phyloP scores from a whole-genome alignment of 2,113 vertebrate species.

The Laticauda colubrina region DNA sequence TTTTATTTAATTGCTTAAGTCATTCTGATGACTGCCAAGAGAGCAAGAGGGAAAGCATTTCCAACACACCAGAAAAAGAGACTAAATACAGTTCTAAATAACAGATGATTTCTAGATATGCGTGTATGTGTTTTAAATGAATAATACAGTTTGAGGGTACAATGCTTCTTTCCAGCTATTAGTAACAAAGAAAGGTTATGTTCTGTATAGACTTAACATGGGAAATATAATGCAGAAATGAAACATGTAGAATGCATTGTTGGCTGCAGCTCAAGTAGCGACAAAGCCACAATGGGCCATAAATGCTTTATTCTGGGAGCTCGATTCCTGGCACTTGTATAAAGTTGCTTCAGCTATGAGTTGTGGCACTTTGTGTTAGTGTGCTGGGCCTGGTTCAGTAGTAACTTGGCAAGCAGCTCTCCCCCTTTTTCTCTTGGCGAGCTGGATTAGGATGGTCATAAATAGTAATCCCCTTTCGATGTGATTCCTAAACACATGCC shows the following conservation, averaged over 20 bases:
- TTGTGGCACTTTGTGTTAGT: conserved; percentile 26
- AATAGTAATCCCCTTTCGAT: conserved; percentile 61
- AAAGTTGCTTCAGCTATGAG: conserved; percentile 57
- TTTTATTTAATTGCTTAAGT: conserved; percentile 49
- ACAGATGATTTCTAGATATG: conserved; percentile 55
- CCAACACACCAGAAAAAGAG: conserved; percentile 37
- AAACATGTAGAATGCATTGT: conserved; percentile 47
- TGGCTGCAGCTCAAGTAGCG: conserved; percentile 51
- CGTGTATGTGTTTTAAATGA: conserved; percentile 55
- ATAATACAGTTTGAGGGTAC: conserved; percentile 29
- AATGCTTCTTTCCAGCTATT: conserved; percentile 47
- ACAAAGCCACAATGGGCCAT: conserved; percentile 27
- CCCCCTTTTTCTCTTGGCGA: conserved; percentile 46
- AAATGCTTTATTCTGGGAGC: conserved; percentile 58
- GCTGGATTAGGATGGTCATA: conserved; percentile 53
- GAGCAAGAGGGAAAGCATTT: conserved; percentile 35
- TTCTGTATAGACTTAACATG: conserved; percentile 19
- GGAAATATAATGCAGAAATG: conserved; percentile 34
- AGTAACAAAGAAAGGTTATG: conserved; percentile 17
- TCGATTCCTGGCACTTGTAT: conserved; percentile 46
- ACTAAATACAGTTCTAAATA: conserved; percentile 52
- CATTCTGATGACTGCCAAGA: conserved; percentile 44
- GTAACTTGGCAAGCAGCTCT: conserved; percentile 42
- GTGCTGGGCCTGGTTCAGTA: conserved; percentile 4
- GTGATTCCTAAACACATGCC: conserved; percentile 40